Base-by-base conservation (phyloP, 92 coral and sea anemone genomes). In the Bergia sp. region DNA sequence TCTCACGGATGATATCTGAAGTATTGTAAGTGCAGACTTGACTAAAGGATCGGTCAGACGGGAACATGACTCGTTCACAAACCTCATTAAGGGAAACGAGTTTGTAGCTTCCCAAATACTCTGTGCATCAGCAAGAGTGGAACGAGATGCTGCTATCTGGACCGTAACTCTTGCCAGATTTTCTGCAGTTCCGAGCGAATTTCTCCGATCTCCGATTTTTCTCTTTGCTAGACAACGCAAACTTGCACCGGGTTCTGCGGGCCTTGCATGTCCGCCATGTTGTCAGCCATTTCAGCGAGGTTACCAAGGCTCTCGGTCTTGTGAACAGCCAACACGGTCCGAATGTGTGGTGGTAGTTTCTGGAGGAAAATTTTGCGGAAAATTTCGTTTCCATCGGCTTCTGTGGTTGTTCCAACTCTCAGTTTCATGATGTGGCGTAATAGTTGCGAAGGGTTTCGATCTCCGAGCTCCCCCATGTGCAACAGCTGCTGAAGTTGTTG, bases 201-300 rank as follows among this genome's bases (percentile, higher is more conserved):
- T 81, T 86, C 89, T 1, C 80, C 23, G 9, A 74, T 41, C 61
- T 86, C 73, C 21, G 86, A 73, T 47, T 57, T 23, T 12, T 11
- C 73, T 64, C 69, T 23, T 18, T 50, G 73, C 36, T 50, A 74
- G 21, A 82, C 38, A 5, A 15, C 39, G 3, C 16, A 21, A 44
- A 53, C 58, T 47, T 82, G 86, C 2, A 0, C 57, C 20, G 36
- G 36, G 20, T 5, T 41, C 29, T 9, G 47, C 41, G 85, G 82
- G 90, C 85, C 90, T 37, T 87, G 90, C 49, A 87, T 83, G 53
- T 87, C 90, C 29, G 29, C 29, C 29, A 87, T 87, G 76, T 87
- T 87, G 71, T 87, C 85, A 74, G 90, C 85, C 76, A 77, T 87
- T 55, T 87, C 90, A 12, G 85, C 90, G n/a, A 76, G 75, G 64